Evolutionary conservation across 1,140 invertebrate species (phyloP), one percentile per base, ranked within the genome.

Genomic region (silkworm (Bombyx mori)): DNA sequence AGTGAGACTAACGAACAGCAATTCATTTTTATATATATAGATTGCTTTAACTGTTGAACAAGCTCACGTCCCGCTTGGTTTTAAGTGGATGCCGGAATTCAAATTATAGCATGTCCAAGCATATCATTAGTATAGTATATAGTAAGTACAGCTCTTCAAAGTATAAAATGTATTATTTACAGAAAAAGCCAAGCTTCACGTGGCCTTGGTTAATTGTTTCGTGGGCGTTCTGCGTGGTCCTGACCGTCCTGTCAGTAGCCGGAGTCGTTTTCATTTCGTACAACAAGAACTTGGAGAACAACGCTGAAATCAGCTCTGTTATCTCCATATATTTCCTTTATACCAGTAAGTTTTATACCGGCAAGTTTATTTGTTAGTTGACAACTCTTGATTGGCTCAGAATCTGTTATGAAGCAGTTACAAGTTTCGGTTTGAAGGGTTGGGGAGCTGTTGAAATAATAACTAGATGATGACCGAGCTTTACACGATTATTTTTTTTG

Each of bases 241-340:
- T 81, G 18, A 58, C 79, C 12, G 47, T 71, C 1, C 54, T 76
- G 3, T 63, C 69, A 47, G 48, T 66, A 18, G 58, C 60, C 12
- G 68, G 65, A 1, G 52, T 56, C 6, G 58, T 66, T 10, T 48
- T 68, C 43, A 53, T 73, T 26, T 45, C 53, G 8, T 54, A 63
- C 50, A 54, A 58, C 7, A 50, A 52, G 1, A 57, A 71, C 22
- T 3, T 58, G 6, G 66, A 69, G 1, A 61, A 53, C 8, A 61
- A 55, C 7, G 56, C 61, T 0, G 71, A 77, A 53, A 66, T 72
- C 57, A 78, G 66, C 58, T 72, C 69, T 18, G 74, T 80, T 55
- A 66, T 70, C 3, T 69, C 73, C 6, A 66, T 68, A 2, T 82
- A 82, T 54, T 78, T 75, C 44, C 48, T 78, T 42, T 71, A 72